A percentile compares a stretch with the other conserved stretches of the same genome.
Evolutionary conservation across 2,113 vertebrate species (phyloP).

Genomic region (Pachyramphus minor): DNA sequence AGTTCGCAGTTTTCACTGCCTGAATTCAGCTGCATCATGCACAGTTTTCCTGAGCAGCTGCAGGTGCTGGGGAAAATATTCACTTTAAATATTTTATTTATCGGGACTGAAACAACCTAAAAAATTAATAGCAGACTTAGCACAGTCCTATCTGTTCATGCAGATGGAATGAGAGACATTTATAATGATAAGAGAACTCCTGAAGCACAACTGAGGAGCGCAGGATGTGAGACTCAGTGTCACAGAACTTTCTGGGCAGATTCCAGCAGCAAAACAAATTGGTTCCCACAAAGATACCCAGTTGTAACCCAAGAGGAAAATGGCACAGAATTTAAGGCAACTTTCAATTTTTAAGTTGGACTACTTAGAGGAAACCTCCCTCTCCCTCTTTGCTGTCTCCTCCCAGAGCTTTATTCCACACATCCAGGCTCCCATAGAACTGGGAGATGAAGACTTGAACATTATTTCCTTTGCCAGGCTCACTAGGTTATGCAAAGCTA

Average conservation of each 20-base stretch:
- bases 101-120: constrained; percentile 15
- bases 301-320: not conserved
- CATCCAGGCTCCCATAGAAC: not conserved
- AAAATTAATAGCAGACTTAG: not conserved
- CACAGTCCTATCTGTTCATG: not conserved
- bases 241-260: not conserved
- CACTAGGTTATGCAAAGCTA: not conserved
- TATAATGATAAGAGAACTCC: not conserved
- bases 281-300: not conserved
- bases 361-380: not conserved
- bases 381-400: not conserved
- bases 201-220: not conserved
- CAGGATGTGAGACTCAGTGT: not conserved
- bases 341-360: not conserved
- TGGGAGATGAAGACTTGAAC: not conserved
- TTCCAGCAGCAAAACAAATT: not conserved
- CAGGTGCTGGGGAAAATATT: not conserved
- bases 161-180: not conserved
- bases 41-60: not conserved
- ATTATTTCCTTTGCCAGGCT: not conserved
- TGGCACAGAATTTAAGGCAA: not conserved
- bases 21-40: not conserved
- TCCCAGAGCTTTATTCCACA: not conserved
- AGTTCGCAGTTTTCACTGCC: not conserved
- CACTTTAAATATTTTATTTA: constrained; percentile 46